Conservation (phyloP, 2,113 vertebrate species). For the Halcyon senegalensis region DNA sequence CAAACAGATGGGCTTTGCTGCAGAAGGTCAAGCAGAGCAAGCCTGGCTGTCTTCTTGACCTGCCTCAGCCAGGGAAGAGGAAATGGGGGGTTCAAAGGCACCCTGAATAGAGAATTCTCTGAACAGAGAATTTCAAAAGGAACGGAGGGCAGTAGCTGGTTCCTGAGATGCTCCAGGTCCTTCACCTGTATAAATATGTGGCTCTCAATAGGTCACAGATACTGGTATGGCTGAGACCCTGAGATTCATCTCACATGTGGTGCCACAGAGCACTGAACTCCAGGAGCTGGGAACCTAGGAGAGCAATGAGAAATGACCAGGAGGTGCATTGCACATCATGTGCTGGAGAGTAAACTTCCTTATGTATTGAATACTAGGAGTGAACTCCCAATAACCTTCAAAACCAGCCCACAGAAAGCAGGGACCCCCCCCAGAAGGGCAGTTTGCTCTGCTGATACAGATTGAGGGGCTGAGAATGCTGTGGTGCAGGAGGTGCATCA, state of each 20-base stretch:
- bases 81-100: not conserved
- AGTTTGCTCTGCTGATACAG: not conserved
- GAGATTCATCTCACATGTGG: not conserved
- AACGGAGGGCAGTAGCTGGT: not conserved
- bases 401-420: not conserved
- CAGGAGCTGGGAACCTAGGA: not conserved
- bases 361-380: not conserved
- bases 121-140: not conserved
- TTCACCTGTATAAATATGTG: not conserved
- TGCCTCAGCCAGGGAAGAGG: not conserved
- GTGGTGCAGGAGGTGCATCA: not conserved
- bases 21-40: conserved; percentile 53
- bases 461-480: accelerated
- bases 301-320: not conserved
- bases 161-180: not conserved
- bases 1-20: conserved; percentile 38
- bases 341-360: not conserved
- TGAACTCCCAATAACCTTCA: not conserved
- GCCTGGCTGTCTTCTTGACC: not conserved
- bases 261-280: not conserved
- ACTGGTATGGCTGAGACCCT: not conserved
- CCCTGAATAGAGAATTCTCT: not conserved
- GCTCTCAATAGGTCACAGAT: not conserved
- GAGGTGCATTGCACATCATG: accelerated
- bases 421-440: not conserved